Conservation (phyloP, 2,797 vertebrate species). For the Spondyliosoma cantharus region DNA sequence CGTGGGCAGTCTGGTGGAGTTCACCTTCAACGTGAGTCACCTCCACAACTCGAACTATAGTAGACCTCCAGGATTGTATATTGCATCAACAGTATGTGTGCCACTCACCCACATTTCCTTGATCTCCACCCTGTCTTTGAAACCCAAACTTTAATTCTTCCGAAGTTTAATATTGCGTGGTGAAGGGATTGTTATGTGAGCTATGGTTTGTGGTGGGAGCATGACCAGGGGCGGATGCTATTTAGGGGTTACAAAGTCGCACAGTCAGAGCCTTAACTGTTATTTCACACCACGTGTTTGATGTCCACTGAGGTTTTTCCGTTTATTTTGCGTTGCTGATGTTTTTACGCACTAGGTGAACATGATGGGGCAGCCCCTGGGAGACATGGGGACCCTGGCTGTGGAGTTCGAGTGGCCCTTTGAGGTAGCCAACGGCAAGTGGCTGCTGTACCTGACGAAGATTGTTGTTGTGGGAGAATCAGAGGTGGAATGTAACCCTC, state of each 20-base stretch:
- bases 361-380: conserved; percentile 82
- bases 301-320: conserved; percentile 18
- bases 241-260: conserved; percentile 40
- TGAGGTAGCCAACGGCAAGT: conserved; percentile 93
- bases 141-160: conserved; percentile 40
- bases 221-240: conserved; percentile 59
- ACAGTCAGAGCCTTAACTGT: conserved; percentile 24
- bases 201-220: conserved; percentile 66
- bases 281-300: conserved; percentile 28
- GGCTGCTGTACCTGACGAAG: conserved; percentile 95
- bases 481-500: conserved; percentile 84
- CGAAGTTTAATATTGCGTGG: conserved; percentile 64
- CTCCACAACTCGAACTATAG: conserved; percentile 46
- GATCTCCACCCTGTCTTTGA: conserved; percentile 69
- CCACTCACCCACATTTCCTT: conserved; percentile 55
- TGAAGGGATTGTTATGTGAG: conserved; percentile 58
- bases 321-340: conserved; percentile 7
- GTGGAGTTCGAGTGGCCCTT: conserved; percentile 93
- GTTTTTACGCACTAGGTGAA: conserved; percentile 77
- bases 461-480: conserved; percentile 82
- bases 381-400: conserved; percentile 86
- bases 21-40: conserved; percentile 89
- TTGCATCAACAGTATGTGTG: conserved; percentile 45
- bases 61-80: conserved; percentile 53
- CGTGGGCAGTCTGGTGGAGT: conserved; percentile 91